Evolutionary conservation across 2,113 vertebrate species (phyloP).

Genomic region (Tapirus terrestris): DNA sequence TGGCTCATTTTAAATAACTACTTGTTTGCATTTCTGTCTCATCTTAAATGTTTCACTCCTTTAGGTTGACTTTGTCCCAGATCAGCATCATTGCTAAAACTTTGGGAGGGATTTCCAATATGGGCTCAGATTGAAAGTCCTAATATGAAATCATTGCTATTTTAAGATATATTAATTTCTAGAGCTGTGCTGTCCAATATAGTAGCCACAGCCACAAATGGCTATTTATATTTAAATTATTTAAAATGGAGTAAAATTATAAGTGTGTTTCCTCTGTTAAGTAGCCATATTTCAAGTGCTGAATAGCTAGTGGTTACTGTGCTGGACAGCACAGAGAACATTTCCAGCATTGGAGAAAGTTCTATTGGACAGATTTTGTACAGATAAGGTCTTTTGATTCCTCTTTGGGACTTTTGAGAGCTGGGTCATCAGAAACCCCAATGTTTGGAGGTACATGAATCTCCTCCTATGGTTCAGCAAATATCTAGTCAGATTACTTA

Average conservation of each 20-base stretch:
- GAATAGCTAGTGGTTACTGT: not conserved
- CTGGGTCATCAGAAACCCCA: conserved; percentile 40
- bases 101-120: not conserved
- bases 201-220: not conserved
- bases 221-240: not conserved
- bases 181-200: not conserved
- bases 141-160: not conserved
- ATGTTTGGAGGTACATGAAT: conserved; percentile 82
- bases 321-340: not conserved
- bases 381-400: not conserved
- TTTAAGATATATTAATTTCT: not conserved
- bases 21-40: not conserved
- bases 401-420: not conserved
- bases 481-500: not conserved
- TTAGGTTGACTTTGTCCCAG: not conserved
- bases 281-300: not conserved
- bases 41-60: not conserved
- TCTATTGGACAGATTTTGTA: not conserved
- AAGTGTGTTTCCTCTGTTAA: not conserved
- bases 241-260: not conserved
- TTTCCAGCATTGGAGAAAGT: not conserved
- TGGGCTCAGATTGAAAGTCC: not conserved
- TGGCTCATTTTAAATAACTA: not conserved
- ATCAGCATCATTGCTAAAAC: not conserved
- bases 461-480: conserved; percentile 43